Evolutionary conservation across 2,797 vertebrate species (phyloP), one percentile per base, ranked within the genome.

Genomic region (Hippopotamyrus pictus): DNA sequence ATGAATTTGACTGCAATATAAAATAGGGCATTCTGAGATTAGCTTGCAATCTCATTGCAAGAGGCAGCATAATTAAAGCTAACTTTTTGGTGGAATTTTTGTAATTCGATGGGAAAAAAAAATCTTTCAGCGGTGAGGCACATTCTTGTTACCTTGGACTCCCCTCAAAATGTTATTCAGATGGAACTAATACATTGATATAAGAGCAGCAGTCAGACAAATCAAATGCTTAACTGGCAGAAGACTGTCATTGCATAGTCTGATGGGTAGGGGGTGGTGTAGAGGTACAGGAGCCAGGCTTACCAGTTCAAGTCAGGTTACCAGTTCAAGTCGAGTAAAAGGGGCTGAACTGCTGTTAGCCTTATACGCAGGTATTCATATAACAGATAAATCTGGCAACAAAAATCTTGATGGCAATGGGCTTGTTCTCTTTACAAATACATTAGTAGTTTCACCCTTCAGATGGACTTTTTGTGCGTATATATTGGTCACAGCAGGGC

Each of bases 1-100:
- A n/a, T 29, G 90, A 92, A 88, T 94, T 93, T 94, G 93, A 93
- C 93, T 92, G 89, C 92, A 93, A 94, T 94, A 93, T 93, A 91
- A 88, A 92, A 91, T 91, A 92, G 90, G 90, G 91, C 90, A 90
- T 88, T 90, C 87, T 89, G 85, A 89, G 90, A 94, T 94, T 91
- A 89, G 89, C 59, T 69, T 91, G 90, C 92, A 89, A 91, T 93
- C 88, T 90, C 89, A 89, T 85, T 87, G 89, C 41, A 91, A 88
- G 89, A 25, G 88, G 88, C 90, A 90, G 25, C 69, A 62, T 91
- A 91, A 92, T 91, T 89, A 91, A 89, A 89, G 91, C 88, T 93
- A 91, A 86, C 88, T 86, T 93, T 93, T 92, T 91, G 90, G 85
- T 88, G 88, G 90, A 93, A 91, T 90, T 89, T 46, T n/a, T 92